Evolutionary conservation across 2,888 invertebrate genomes (phyloP).

Genomic region (Acanthosepion pharaonis): DNA sequence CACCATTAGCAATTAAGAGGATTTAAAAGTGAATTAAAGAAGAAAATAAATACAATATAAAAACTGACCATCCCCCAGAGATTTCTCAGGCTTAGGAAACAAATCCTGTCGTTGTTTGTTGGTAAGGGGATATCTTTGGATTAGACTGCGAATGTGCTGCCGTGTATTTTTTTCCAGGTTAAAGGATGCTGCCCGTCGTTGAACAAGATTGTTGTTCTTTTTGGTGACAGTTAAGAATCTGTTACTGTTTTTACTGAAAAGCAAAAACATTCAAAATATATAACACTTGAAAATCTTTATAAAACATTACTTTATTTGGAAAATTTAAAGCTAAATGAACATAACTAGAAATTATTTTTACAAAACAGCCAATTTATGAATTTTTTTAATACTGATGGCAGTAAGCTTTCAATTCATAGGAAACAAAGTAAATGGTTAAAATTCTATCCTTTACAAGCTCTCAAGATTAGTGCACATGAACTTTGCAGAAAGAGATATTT

Average conservation of each 20-base stretch:
- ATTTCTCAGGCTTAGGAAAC: slow-evolving; percentile 81
- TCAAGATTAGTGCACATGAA: no score
- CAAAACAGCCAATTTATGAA: no score
- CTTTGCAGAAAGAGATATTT: no score
- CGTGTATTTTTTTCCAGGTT: slow-evolving; percentile 80
- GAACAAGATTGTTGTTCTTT: slow-evolving; percentile 76
- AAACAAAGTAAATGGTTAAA: no score
- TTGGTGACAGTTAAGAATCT: slow-evolving; percentile 84
- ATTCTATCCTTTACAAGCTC: no score
- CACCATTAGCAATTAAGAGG: no score
- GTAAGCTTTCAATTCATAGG: no score
- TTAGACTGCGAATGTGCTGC: slow-evolving; percentile 80
- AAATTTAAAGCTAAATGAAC: no score
- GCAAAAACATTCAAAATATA: not conserved
- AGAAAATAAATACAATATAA: not conserved
- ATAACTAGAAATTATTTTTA: no score
- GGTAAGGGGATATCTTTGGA: slow-evolving; percentile 82
- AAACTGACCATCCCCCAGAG: slow-evolving; percentile 78
- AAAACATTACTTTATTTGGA: no score
- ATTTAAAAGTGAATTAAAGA: no score
- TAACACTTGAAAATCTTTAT: not conserved
- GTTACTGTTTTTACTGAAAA: slow-evolving; percentile 79
- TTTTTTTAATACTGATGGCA: no score
- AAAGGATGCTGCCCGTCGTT: slow-evolving; percentile 78
- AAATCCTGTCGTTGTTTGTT: slow-evolving; percentile 83